Evolutionary conservation across 2,797 vertebrate species (phyloP).

Genomic region (Oophaga sylvatica): DNA sequence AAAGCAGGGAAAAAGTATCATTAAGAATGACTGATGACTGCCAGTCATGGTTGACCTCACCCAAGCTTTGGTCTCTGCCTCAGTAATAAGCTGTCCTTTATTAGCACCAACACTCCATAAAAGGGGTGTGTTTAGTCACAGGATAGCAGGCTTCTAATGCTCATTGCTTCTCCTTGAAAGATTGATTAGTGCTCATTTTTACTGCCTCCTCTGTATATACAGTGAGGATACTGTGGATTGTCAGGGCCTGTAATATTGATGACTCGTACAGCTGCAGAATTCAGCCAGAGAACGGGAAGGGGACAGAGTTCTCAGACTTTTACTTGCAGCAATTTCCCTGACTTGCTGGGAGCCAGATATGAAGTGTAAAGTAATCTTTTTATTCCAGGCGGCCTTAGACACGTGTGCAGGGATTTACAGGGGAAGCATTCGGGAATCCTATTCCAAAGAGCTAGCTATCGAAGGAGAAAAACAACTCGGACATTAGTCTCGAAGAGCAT

Average conservation of each 20-base stretch:
- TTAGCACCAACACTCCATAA: constrained; percentile 88
- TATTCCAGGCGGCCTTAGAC: constrained; percentile 26
- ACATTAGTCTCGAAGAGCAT: too few relatives aligned
- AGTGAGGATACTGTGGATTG: constrained; percentile 75
- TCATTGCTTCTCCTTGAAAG: constrained; percentile 80
- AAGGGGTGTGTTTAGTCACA: constrained; percentile 88
- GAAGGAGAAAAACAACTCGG: neutral
- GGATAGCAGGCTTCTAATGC: constrained; percentile 83
- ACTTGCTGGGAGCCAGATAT: constrained; percentile 51
- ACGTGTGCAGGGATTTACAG: constrained; percentile 31
- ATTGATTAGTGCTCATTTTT: constrained; percentile 83
- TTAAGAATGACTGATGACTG: constrained; percentile 99
- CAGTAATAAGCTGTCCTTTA: constrained; percentile 87
- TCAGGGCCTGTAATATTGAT: constrained; percentile 74
- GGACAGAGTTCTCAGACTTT: constrained; percentile 68
- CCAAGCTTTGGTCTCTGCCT: constrained; percentile 86
- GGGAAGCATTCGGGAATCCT: neutral
- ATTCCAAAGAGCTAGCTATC: constrained; percentile 28
- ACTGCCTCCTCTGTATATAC: constrained; percentile 79
- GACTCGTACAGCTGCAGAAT: constrained; percentile 71
- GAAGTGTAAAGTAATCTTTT: constrained; percentile 46
- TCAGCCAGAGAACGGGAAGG: constrained; percentile 65
- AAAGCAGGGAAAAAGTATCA: constrained; percentile 90
- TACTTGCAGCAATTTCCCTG: constrained; percentile 39
- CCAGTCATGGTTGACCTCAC: constrained; percentile 97